Base-by-base conservation (phyloP, 2,888 invertebrate species). In the Ochlodes sylvanus region DNA sequence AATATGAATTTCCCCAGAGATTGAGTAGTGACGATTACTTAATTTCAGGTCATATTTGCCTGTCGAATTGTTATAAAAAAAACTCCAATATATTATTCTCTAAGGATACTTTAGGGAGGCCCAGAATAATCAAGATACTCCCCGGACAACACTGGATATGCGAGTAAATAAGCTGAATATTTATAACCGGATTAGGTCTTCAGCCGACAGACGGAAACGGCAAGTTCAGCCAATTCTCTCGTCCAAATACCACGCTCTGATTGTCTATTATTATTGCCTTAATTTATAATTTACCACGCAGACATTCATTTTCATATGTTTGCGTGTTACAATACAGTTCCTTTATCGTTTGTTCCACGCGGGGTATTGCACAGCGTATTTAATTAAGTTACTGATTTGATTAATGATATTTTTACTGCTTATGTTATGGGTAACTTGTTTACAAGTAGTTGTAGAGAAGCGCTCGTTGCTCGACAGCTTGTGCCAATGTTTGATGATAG, bases 331-430 rank as follows among this genome's bases (percentile, higher is more conserved):
- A 21, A 60, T 54, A 41, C 50, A 64, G 64, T 64, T 64, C 64
- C 64, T 64, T 56, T 34, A 56, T 56, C 44, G 47, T 64, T 64
- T 64, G 54, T 64, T 64, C 64, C 44, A 64, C 56, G 47, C 56
- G 42, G 19, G 47, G 27, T 27, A 5, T 12, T 15, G 17, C 15
- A 21, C 15, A 34, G n/a, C 42, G 21, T 17, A 60, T 15, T 56
- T 34, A 56, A 44, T 15, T 62, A 17, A 17, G 17, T 17, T 15
- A 38, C 19, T 10, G 32, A 32, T 56, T 56, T 34, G 47, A 64
- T 64, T 64, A 56, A 56, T 56, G 56, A 56, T 64, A 47, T 64
- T 64, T 60, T 47, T 38, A 17, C 41, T 42, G 41, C 38, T 41
- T 14, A 57, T 38, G 58, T 42, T 58, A 27, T 58, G n/a, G 58